These are phyloP conservation scores for Enteromius argenteus DNA, from an alignment of 2,797 vertebrate genomes.

Conservation along the genomic window DNA sequence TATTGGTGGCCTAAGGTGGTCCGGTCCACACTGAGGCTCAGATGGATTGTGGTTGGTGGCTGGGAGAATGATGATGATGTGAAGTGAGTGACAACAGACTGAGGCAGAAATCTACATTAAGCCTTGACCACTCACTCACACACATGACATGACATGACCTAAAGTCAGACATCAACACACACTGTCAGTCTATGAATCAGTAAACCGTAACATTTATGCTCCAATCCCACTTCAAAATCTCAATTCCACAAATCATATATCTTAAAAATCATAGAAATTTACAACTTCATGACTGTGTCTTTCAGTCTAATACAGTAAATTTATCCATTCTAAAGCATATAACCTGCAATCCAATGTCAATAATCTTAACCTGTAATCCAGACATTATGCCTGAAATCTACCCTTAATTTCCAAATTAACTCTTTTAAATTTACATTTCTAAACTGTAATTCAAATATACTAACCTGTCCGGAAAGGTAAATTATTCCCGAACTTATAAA, in stretches of 20 bases:
- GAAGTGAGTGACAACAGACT: constrained; percentile 1
- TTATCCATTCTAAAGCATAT: background rate
- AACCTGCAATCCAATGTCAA: background rate
- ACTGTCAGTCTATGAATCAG: background rate
- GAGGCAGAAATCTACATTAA: constrained; percentile 13
- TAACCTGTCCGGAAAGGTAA: background rate
- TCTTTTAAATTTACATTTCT: background rate
- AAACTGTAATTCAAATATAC: background rate
- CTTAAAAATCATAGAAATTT: background rate
- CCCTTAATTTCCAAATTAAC: background rate
- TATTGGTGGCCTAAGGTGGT: constrained; percentile 27
- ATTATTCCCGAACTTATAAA: background rate
- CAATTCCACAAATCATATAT: background rate
- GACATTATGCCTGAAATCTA: background rate
- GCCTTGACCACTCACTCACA: background rate
- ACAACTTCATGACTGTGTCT: background rate
- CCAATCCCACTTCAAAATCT: background rate
- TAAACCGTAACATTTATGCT: background rate
- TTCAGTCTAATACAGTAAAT: background rate
- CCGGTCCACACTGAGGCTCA: constrained; percentile 10
- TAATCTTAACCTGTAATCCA: background rate
- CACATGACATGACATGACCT: background rate
- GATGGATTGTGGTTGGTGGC: constrained; percentile 6
- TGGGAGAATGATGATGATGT: constrained; percentile 3
- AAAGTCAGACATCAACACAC: background rate